Evolutionary conservation across 1,140 invertebrate species (phyloP).

Genomic region (Leptestheria dahalacensis): DNA sequence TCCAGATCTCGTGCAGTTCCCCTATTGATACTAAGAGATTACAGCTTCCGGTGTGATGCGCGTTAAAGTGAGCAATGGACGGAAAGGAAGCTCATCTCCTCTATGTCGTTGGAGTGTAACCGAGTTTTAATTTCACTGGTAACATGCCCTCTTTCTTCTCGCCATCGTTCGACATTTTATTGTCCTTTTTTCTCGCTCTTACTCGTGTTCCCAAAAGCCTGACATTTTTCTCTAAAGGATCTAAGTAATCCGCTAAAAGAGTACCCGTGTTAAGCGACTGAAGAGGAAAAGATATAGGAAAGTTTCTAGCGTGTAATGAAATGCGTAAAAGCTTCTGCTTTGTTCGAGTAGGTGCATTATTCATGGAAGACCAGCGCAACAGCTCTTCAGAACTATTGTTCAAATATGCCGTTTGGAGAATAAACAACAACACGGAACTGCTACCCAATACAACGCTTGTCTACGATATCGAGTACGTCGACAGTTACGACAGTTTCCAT

Average conservation of each 20-base stretch:
- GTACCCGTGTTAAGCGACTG: too few species aligned
- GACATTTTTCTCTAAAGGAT: too few species aligned
- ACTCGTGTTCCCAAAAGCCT: too few species aligned
- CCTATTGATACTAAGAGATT: not conserved
- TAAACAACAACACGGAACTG: conserved; percentile 44
- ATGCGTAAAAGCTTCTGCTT: not conserved
- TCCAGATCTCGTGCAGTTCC: too few species aligned
- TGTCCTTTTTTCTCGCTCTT: too few species aligned
- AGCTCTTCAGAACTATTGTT: conserved; percentile 46
- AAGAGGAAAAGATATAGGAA: not conserved
- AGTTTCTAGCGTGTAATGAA: too few species aligned
- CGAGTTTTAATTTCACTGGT: too few species aligned
- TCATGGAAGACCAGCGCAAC: conserved; percentile 46
- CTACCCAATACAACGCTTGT: conserved; percentile 45
- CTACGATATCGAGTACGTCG: conserved; percentile 48
- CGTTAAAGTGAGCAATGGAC: not conserved
- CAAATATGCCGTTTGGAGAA: conserved; percentile 48
- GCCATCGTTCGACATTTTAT: too few species aligned
- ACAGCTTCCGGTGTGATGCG: not conserved
- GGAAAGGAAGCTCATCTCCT: not conserved
- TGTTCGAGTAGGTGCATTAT: conserved; percentile 38
- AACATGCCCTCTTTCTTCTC: too few species aligned
- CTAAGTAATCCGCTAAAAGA: not conserved
- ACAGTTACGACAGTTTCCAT: conserved; percentile 46
- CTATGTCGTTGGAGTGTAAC: too few species aligned